Evolutionary conservation across 30 jellyfish, hydroid and myxozoan genomes (phyloP).

Genomic region (Euphysa ruthae): DNA sequence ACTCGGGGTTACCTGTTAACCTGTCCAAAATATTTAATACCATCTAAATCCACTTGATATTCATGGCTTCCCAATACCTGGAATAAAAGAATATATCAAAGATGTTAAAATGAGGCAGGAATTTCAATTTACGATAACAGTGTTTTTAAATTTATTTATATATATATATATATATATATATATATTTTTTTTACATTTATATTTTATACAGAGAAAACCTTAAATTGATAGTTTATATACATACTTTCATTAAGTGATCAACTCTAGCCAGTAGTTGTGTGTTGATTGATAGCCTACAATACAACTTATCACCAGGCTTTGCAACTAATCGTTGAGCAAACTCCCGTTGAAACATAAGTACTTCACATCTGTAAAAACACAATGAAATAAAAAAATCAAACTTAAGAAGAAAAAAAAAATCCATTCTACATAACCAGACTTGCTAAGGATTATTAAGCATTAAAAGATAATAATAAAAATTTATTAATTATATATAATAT

Average conservation of each 20-base stretch:
- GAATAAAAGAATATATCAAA: too few species aligned
- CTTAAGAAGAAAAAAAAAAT: neutral
- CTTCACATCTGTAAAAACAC: conserved; percentile 64
- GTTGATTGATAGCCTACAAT: conserved; percentile 82
- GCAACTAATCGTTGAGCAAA: conserved; percentile 93
- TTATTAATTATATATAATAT: too few species aligned
- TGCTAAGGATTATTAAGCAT: too few species aligned
- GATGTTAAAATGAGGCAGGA: too few species aligned
- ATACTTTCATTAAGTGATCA: conserved; percentile 96
- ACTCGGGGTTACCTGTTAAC: too few species aligned
- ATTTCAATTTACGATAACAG: neutral
- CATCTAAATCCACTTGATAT: too few species aligned
- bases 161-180: neutral
- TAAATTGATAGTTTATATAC: too few species aligned
- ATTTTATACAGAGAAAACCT: neutral
- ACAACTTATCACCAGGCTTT: conserved; percentile 85
- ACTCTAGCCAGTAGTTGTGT: conserved; percentile 88
- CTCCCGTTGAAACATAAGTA: conserved; percentile 93
- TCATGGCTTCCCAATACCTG: too few species aligned
- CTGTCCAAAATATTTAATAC: too few species aligned
- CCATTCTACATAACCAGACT: neutral
- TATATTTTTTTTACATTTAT: neutral
- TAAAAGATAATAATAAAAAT: too few species aligned
- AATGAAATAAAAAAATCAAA: neutral
- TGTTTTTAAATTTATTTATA: neutral